Percentiles rank a stretch among this genome's conserved stretches.
These are phyloP conservation scores for Phacellophora camtschatica DNA, from an alignment of 30 jellyfish, hydroid and myxozoan genomes.

Conservation along the genomic window DNA sequence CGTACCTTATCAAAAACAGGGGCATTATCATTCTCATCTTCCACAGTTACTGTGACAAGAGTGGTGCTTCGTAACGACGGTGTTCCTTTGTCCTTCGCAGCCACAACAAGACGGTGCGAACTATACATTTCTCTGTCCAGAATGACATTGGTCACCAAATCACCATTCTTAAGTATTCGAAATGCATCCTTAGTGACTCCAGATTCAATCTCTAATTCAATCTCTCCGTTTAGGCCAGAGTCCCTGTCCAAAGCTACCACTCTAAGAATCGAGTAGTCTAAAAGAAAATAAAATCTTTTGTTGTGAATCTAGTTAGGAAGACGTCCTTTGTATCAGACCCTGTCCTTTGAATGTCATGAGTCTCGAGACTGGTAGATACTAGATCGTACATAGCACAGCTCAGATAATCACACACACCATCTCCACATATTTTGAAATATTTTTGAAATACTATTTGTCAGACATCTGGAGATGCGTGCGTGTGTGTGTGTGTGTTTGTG, in stretches of 20 bases:
- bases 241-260: conserved; percentile 84
- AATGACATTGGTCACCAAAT: conserved; percentile 19
- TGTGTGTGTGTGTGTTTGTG: too few species aligned
- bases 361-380: too few species aligned
- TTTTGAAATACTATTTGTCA: too few species aligned
- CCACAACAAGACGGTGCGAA: conserved; percentile 48
- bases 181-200: conserved; percentile 62
- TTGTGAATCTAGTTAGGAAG: too few species aligned
- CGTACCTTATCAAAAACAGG: conserved; percentile 83
- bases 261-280: conserved; percentile 37
- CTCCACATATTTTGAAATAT: too few species aligned
- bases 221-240: conserved; percentile 67
- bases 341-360: too few species aligned
- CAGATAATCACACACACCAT: too few species aligned
- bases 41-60: conserved; percentile 43
- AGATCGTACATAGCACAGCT: too few species aligned
- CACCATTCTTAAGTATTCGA: conserved; percentile 58
- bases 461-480: too few species aligned
- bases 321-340: too few species aligned
- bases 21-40: conserved; percentile 78
- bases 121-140: conserved; percentile 78
- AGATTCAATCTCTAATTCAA: conserved; percentile 69
- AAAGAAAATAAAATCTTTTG: neutral
- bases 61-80: conserved; percentile 67
- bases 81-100: conserved; percentile 85